Percentiles rank a stretch among this genome's conserved stretches.
phyloP scores from a whole-genome alignment of 1,140 invertebrate species.

The Grapholita molesta region DNA sequence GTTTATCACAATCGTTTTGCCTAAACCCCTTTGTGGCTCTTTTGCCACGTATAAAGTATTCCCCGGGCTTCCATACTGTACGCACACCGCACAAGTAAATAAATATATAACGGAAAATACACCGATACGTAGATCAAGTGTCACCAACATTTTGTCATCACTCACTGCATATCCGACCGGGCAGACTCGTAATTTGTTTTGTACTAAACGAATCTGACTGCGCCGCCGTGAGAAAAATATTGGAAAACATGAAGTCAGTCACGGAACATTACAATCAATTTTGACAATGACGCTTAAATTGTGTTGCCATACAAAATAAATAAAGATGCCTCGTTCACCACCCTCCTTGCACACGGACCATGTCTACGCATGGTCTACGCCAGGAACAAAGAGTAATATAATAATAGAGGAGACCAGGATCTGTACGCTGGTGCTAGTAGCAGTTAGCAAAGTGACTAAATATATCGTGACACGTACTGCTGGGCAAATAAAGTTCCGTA shows the following conservation, averaged over 20 bases:
- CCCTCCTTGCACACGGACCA: neutral
- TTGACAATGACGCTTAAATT: neutral
- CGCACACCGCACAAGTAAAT: constrained; percentile 48
- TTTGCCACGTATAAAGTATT: constrained; percentile 60
- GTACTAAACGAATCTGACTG: constrained; percentile 37
- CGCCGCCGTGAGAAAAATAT: constrained; percentile 22
- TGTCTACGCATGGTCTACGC: too few species aligned
- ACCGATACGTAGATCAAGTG: constrained; percentile 50
- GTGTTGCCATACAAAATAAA: constrained; percentile 5
- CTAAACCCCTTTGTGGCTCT: constrained; percentile 27
- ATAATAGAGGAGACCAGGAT: too few species aligned
- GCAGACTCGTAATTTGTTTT: constrained; percentile 33
- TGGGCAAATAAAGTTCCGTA: too few species aligned
- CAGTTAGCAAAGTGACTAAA: too few species aligned
- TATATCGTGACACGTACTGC: too few species aligned
- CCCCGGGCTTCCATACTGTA: constrained; percentile 45
- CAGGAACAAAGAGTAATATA: too few species aligned
- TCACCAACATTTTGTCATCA: constrained; percentile 70
- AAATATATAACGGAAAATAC: constrained; percentile 47
- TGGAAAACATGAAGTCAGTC: constrained; percentile 12
- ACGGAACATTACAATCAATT: neutral
- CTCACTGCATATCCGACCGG: constrained; percentile 50
- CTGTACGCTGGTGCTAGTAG: too few species aligned
- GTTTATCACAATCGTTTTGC: constrained; percentile 53
- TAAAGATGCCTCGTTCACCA: neutral